Evolutionary conservation across 2,888 invertebrate species (phyloP).

Genomic region (Pyrochroa serraticornis): DNA sequence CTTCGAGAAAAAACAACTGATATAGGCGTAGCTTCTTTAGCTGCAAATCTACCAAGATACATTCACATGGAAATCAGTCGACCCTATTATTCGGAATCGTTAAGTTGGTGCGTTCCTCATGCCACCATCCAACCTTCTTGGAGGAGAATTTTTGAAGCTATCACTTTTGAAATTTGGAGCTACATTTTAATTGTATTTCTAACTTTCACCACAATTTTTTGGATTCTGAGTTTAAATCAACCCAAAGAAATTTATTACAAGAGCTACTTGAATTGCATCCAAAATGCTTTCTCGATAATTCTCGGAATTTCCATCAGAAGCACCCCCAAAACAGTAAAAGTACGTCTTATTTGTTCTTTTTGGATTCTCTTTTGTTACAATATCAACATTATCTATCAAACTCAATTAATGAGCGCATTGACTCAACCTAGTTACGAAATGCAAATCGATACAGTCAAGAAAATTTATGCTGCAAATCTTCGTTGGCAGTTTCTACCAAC

Average conservation of each 20-base stretch:
- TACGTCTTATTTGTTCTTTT: constrained; percentile 23
- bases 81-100: constrained; percentile 30
- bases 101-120: constrained; percentile 35
- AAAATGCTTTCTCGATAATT: constrained; percentile 17
- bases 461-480: constrained; percentile 21
- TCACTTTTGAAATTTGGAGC: constrained; percentile 14
- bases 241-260: constrained; percentile 11
- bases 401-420: constrained; percentile 31
- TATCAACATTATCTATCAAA: constrained; percentile 31
- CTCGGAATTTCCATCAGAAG: constrained; percentile 18
- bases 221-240: neutral
- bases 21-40: constrained; percentile 31
- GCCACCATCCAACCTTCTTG: constrained; percentile 27
- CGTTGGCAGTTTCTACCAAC: constrained; percentile 21
- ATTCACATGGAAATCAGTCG: constrained; percentile 29
- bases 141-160: constrained; percentile 29
- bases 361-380: constrained; percentile 34
- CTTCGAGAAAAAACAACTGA: constrained; percentile 33
- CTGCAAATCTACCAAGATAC: constrained; percentile 20
- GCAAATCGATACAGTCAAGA: constrained; percentile 27
- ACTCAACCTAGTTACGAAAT: constrained; percentile 32
- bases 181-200: neutral
- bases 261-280: constrained; percentile 16
- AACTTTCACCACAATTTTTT: constrained; percentile 1
- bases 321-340: constrained; percentile 13